A percentile compares a stretch with the other conserved stretches of the same genome.
These are phyloP conservation scores for Rotaria macrura DNA, from an alignment of 2,888 invertebrate species.

Conservation along the genomic window DNA sequence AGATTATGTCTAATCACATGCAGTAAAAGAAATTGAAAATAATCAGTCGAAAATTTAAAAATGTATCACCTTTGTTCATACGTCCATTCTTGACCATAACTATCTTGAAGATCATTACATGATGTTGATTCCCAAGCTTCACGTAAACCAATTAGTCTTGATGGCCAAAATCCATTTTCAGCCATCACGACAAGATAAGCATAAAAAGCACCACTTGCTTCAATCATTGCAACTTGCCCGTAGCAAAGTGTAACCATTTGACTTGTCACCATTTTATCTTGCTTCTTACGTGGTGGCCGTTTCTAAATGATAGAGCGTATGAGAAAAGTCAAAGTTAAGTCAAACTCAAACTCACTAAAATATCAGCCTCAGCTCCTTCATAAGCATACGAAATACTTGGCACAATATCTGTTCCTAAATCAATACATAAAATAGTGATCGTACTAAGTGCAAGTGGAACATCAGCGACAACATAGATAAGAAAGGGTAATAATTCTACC, in stretches of 20 bases:
- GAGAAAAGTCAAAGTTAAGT: too few relatives aligned
- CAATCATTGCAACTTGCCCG: slow-evolving; percentile 29
- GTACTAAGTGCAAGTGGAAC: slow-evolving; percentile 32
- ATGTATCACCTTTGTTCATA: slow-evolving; percentile 4
- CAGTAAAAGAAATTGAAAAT: not conserved
- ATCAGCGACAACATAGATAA: slow-evolving; percentile 29
- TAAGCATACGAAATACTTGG: slow-evolving; percentile 32
- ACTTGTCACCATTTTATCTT: slow-evolving; percentile 7
- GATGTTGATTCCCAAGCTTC: slow-evolving; percentile 19
- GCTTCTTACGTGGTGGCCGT: slow-evolving; percentile 17
- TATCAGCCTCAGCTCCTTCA: slow-evolving; percentile 29
- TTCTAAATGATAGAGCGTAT: not conserved
- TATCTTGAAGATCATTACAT: slow-evolving; percentile 24
- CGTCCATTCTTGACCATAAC: slow-evolving; percentile 34
- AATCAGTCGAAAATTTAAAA: not conserved
- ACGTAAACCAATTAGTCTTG: not conserved
- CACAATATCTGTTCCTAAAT: slow-evolving; percentile 33
- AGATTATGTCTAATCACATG: not conserved
- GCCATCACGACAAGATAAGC: slow-evolving; percentile 27
- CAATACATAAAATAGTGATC: slow-evolving; percentile 33
- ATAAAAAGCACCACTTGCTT: slow-evolving; percentile 30
- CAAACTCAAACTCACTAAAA: not conserved
- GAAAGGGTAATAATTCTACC: slow-evolving; percentile 31
- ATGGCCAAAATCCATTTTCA: slow-evolving; percentile 29
- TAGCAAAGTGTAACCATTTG: slow-evolving; percentile 32